Evolutionary conservation across 2,888 invertebrate genomes (phyloP), one percentile per base, ranked within the genome.

Genomic region (Eupithecia abbreviata): DNA sequence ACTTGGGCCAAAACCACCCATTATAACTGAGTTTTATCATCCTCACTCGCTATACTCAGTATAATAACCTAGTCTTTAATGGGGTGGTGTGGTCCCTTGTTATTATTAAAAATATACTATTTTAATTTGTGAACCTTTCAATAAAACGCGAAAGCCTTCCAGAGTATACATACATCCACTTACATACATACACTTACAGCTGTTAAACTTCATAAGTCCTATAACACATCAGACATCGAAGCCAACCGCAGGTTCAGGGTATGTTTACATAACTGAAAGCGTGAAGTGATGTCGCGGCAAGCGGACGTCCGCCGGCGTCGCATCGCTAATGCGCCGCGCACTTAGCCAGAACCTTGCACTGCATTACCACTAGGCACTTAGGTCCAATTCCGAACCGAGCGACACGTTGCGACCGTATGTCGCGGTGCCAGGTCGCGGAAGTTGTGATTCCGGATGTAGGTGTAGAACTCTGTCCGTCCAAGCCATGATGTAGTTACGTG

Each of bases 231-330:
- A 45, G 45, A 68, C 15, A n/a, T 68, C 67, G 10, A n/a, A 45
- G 49, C 18, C 42, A 58, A 71, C 71, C 58, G 13, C 71, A 71
- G 72, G 72, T 43, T 62, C 62, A 30, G 62, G 62, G 30, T 62
- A 90, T 90, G 88, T 91, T 91, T 91, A 87, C 87, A 84, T 86
- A 86, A 86, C 86, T 86, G 89, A 88, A 87, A 88, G 89, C 87
- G 85, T 85, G 86, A 86, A 90, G 89, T 89, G 90, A 87, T 86
- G 88, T 89, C 86, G 86, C 84, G 83, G 80, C 83, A 85, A 84
- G 82, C 91, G 91, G 92, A 93, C 82, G 82, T 94, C 93, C 92
- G 93, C 89, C 93, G 92, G 93, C 93, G 92, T 86, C 93, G 90
- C 89, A 86, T 87, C 89, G 87, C 91, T 93, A 93, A 93, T 93